Conservation (phyloP, 92 coral and sea anemone species). For the Metridium senile region DNA sequence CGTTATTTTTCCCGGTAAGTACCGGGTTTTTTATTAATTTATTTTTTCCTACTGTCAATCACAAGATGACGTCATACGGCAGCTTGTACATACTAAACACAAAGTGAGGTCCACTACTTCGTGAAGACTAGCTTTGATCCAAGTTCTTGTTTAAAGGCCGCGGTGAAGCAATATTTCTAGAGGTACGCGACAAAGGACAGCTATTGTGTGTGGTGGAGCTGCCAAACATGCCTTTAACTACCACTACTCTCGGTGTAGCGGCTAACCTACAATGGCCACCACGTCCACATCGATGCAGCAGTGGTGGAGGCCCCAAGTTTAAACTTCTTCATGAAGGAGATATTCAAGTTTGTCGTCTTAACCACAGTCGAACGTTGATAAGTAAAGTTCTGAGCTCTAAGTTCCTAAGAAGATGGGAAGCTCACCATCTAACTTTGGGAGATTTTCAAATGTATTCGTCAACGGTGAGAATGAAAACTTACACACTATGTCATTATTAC, state of each 20-base stretch:
- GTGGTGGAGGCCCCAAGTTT: conserved; percentile 95
- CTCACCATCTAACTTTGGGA: conserved; percentile 90
- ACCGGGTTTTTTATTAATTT: too few relatives aligned
- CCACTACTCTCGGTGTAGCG: conserved; percentile 45
- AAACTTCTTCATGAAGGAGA: conserved; percentile 99
- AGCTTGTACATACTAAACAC: neutral
- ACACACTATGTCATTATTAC: too few relatives aligned
- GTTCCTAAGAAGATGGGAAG: conserved; percentile 97
- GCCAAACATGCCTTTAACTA: conserved; percentile 66
- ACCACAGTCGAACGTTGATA: conserved; percentile 93
- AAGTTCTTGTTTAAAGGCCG: neutral
- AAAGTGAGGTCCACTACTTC: too few relatives aligned
- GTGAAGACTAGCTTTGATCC: too few relatives aligned
- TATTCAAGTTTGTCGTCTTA: conserved; percentile 97
- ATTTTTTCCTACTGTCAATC: conserved; percentile 10
- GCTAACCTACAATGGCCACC: conserved; percentile 70
- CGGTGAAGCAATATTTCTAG: neutral
- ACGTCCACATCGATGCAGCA: conserved; percentile 83
- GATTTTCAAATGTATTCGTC: conserved; percentile 95
- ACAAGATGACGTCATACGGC: neutral
- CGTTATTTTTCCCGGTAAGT: too few relatives aligned
- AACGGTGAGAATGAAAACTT: conserved; percentile 82
- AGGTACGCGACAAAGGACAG: neutral
- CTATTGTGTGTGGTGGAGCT: neutral
- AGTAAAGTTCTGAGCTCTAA: conserved; percentile 99